phyloP scores from a whole-genome alignment of 2,113 vertebrate genomes.

The Proteles cristata region DNA sequence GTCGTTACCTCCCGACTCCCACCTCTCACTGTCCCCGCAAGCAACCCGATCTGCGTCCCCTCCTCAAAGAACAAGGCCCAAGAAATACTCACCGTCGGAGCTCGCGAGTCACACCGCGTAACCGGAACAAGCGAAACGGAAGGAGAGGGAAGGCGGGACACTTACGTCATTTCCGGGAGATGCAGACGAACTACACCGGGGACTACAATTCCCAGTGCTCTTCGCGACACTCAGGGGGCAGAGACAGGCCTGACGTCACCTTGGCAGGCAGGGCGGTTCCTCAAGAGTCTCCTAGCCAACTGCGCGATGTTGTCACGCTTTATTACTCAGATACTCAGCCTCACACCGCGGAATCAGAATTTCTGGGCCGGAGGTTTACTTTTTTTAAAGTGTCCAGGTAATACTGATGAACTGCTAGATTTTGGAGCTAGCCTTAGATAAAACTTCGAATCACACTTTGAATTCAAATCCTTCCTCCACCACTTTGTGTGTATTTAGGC shows the following conservation, averaged over 20 bases:
- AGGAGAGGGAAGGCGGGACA: fast-evolving
- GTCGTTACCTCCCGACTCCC: neutral
- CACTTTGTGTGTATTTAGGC: neutral
- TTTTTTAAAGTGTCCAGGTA: neutral
- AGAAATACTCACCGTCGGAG: fast-evolving
- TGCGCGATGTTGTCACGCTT: fast-evolving
- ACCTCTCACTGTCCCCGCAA: neutral
- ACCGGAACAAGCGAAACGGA: fast-evolving
- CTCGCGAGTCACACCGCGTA: fast-evolving
- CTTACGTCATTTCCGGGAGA: slow-evolving; percentile 59
- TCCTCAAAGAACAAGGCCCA: neutral
- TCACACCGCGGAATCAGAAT: neutral
- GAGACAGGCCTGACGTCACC: fast-evolving
- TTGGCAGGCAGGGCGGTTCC: fast-evolving
- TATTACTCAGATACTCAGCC: neutral
- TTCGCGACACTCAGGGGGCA: neutral
- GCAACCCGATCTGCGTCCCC: fast-evolving
- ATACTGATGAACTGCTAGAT: neutral
- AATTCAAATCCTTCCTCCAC: neutral
- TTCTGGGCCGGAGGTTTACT: neutral
- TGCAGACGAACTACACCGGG: fast-evolving
- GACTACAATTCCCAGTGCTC: slow-evolving; percentile 56
- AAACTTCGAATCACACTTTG: neutral
- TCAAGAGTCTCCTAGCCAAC: fast-evolving
- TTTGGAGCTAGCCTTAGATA: neutral